Conservation (phyloP, 2,113 vertebrate genomes). For the Takifugu flavidus region DNA sequence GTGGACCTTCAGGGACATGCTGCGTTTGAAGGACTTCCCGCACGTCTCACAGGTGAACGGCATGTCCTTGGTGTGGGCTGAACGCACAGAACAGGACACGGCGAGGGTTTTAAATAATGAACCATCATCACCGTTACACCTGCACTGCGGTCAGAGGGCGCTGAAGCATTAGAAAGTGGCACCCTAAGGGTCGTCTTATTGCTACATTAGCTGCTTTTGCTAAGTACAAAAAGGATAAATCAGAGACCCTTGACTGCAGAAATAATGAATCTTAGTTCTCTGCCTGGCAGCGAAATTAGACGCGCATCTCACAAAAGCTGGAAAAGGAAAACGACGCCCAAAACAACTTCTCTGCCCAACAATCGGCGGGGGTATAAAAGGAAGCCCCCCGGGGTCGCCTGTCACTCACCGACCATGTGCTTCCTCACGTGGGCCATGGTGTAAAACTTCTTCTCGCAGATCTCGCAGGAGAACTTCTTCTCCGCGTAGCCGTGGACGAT, state of each 20-base stretch:
- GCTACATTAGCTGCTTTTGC: too few relatives aligned
- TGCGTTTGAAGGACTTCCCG: constrained; percentile 96
- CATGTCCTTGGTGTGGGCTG: constrained; percentile 99
- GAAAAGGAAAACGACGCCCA: constrained; percentile 53
- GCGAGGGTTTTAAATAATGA: background rate
- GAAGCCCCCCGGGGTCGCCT: constrained; percentile 11
- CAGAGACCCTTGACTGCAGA: too few relatives aligned
- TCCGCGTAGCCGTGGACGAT: constrained; percentile 90
- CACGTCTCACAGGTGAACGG: constrained; percentile 97
- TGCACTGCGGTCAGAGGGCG: too few relatives aligned
- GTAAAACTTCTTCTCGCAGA: constrained; percentile 97
- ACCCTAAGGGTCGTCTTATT: too few relatives aligned
- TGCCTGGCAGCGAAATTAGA: constrained; percentile 22
- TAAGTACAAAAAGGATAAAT: too few relatives aligned
- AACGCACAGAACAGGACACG: background rate
- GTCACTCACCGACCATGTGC: constrained; percentile 96
- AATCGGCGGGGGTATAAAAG: constrained; percentile 23
- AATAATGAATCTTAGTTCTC: too few relatives aligned
- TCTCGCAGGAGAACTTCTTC: constrained; percentile 95
- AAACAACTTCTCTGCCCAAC: constrained; percentile 34
- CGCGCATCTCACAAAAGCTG: constrained; percentile 39
- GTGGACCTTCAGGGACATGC: constrained; percentile 98
- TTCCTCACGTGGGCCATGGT: constrained; percentile 97
- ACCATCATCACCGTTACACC: background rate
- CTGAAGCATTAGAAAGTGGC: too few relatives aligned